Base-by-base conservation (phyloP, 1,140 invertebrate genomes). In the Cydia strobilella region DNA sequence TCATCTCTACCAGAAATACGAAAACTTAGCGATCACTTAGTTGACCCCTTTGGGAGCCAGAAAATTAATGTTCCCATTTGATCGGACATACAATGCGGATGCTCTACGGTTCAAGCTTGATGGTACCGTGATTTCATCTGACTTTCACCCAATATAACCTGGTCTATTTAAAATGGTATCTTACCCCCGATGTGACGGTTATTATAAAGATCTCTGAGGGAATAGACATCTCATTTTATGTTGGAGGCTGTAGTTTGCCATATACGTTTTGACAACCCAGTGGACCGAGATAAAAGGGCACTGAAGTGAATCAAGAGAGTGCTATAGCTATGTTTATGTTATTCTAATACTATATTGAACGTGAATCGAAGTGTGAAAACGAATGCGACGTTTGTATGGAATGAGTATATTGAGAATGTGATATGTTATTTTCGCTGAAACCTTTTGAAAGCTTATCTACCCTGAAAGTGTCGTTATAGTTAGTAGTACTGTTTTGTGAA, bases 201-300 rank as follows among this genome's bases (percentile, higher is more conserved):
- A 35, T 35, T 35, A 69, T 35, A 35, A n/a, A 35, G 13, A 9
- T 69, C 5, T 69, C 65, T 18, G 35, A 18, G 65, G 27, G 31
- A n/a, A 18, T 4, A 4, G 31, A 69, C 65, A 69, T 31, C 27
- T 69, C 65, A 69, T 18, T 69, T 69, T 69, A 69, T 35, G 31
- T 35, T 69, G 31, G 65, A 35, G 4, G 65, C 31, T 42, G 27
- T 69, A 69, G 65, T 69, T 69, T 42, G 65, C 65, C 65, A 69
- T 69, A 69, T 69, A 69, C 65, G 65, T 69, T 69, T 69, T 69
- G 65, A 69, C 65, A 69, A 69, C 65, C 31, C 65, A 69, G 65
- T 69, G 65, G 65, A 69, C 65, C 65, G 65, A 69, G 31, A 35
- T 69, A 35, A 39, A 35, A 69, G 27, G 54, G 65, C 65, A 35